phyloP scores from a whole-genome alignment of 2,888 invertebrate species.

The Drosophila subsilvestris region DNA sequence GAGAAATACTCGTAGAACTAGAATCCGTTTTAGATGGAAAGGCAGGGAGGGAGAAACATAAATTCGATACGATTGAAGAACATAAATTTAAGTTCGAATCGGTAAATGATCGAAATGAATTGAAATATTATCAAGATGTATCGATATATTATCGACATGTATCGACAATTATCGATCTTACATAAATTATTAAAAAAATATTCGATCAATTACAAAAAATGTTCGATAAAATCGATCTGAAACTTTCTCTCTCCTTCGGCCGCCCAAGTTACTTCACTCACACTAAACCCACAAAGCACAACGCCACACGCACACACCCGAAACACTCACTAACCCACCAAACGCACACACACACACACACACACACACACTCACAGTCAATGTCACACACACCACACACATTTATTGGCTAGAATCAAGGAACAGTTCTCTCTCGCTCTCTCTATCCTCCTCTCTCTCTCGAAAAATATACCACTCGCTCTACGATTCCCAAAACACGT shows the following conservation, averaged over 20 bases:
- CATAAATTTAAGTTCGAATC: too few species aligned
- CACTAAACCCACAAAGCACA: constrained; percentile 21
- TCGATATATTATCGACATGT: too few species aligned
- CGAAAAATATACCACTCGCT: constrained; percentile 8
- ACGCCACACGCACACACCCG: constrained; percentile 20
- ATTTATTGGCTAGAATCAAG: constrained; percentile 39
- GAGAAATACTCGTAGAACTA: background rate
- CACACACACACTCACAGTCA: constrained; percentile 27
- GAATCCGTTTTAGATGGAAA: background rate
- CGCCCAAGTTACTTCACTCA: constrained; percentile 21
- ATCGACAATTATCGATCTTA: too few species aligned
- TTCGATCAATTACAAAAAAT: background rate
- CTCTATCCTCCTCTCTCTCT: constrained; percentile 6
- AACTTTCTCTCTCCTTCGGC: constrained; percentile 26
- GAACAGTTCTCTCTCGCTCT: constrained; percentile 25
- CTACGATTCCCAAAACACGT: constrained; percentile 2
- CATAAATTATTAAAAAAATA: too few species aligned
- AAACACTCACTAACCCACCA: constrained; percentile 26
- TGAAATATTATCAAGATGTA: background rate
- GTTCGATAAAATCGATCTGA: background rate
- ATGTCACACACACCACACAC: constrained; percentile 47
- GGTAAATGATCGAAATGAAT: too few species aligned
- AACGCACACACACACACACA: constrained; percentile 8
- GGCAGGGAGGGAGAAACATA: background rate
- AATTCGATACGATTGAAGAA: too few species aligned